These are phyloP conservation scores for Fregetta grallaria DNA, from an alignment of 2,113 vertebrate genomes.

Conservation along the genomic window DNA sequence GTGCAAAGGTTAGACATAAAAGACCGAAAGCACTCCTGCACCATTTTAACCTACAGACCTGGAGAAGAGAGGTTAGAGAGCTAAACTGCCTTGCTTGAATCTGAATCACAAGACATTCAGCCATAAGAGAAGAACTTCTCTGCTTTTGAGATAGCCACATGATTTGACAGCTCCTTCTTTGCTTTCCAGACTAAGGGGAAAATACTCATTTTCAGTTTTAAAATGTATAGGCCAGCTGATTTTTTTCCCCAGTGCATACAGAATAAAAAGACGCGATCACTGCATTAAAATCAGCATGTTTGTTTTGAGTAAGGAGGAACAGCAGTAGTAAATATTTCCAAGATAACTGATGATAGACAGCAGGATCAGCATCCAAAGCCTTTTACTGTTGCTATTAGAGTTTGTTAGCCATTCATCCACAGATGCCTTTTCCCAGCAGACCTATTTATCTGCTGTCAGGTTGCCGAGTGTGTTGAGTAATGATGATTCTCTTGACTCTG, in stretches of 20 bases:
- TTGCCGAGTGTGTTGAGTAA: neutral
- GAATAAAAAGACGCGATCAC: neutral
- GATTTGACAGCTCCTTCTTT: neutral
- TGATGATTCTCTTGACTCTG: neutral
- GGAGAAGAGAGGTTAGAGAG: neutral
- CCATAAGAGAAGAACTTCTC: neutral
- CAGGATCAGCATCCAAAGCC: neutral
- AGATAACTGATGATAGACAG: neutral
- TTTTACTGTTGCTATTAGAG: neutral
- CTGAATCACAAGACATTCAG: neutral
- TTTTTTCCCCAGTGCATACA: neutral
- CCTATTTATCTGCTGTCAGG: neutral
- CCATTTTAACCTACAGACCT: neutral
- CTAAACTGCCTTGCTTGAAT: neutral
- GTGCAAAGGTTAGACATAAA: neutral
- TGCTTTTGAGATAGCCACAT: neutral
- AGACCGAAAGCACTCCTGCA: neutral
- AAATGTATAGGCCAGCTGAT: neutral
- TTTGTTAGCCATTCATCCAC: neutral
- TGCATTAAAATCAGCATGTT: neutral
- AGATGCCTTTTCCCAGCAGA: conserved; percentile 9
- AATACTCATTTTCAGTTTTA: neutral
- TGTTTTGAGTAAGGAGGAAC: neutral
- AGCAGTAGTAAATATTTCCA: neutral
- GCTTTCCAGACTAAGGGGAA: neutral